These are phyloP conservation scores for Passer domesticus DNA, from an alignment of 2,113 vertebrate genomes.

Conservation along the genomic window DNA sequence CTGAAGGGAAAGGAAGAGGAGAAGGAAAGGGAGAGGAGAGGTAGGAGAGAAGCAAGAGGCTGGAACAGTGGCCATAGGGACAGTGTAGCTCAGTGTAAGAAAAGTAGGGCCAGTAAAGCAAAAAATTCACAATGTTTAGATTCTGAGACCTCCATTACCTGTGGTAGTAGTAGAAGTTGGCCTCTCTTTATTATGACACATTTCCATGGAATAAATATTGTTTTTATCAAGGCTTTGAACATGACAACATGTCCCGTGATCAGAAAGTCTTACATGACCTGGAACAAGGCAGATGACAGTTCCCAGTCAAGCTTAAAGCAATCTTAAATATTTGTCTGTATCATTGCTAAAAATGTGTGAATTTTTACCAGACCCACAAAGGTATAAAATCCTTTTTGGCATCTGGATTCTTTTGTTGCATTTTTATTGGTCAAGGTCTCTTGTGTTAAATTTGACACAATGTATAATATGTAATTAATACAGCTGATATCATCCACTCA, in stretches of 20 bases:
- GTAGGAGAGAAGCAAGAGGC: not conserved
- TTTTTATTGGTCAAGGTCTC: not conserved
- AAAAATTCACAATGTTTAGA: not conserved
- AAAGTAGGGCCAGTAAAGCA: not conserved
- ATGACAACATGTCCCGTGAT: slow-evolving; percentile 34
- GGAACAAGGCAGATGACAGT: slow-evolving; percentile 37
- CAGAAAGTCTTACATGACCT: slow-evolving; percentile 64
- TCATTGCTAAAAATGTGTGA: not conserved
- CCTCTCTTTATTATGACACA: slow-evolving; percentile 51
- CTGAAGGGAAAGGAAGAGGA: not conserved
- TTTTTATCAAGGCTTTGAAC: slow-evolving; percentile 49
- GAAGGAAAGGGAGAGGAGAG: not conserved
- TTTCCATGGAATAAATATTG: slow-evolving; percentile 60
- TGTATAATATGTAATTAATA: too few species aligned
- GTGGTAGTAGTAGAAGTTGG: slow-evolving; percentile 64
- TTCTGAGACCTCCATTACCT: slow-evolving; percentile 37
- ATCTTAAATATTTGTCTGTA: not conserved
- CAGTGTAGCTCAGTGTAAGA: accelerated
- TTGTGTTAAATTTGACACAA: not conserved
- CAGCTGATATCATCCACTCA: not conserved
- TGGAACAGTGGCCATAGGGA: accelerated
- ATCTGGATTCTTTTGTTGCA: not conserved
- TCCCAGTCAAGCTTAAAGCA: not conserved
- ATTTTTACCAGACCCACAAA: not conserved
- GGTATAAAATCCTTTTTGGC: not conserved